Conservation (phyloP, 2,888 invertebrate species). For the Philonicus albiceps region DNA sequence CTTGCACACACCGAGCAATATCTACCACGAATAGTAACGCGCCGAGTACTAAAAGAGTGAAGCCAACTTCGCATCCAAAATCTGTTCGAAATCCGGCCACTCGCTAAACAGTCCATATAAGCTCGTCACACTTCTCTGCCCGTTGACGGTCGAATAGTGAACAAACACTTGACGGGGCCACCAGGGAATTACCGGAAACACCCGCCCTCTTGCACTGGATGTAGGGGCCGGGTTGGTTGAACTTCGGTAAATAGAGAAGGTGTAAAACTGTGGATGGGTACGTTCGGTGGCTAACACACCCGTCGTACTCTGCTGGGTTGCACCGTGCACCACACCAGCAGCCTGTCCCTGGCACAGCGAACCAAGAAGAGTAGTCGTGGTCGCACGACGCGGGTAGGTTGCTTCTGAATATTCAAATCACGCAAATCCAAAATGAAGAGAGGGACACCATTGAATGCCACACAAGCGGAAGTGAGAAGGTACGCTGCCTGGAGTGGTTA, state of each 20-base stretch:
- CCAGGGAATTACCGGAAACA: background rate
- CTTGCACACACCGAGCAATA: conserved; percentile 48
- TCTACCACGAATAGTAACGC: conserved; percentile 63
- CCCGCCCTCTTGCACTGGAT: conserved; percentile 24
- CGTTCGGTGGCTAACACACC: background rate
- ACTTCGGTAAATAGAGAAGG: conserved; percentile 20
- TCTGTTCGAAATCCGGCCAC: background rate
- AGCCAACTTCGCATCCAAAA: background rate
- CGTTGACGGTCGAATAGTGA: conserved; percentile 2
- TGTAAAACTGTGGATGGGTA: conserved; percentile 8
- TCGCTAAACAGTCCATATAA: background rate
- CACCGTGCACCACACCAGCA: background rate
- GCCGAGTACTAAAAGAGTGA: conserved; percentile 59
- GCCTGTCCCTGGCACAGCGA: background rate
- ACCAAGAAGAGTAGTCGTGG: background rate
- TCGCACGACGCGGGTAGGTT: background rate
- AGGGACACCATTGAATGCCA: background rate
- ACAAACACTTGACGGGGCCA: conserved; percentile 11
- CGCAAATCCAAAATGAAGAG: background rate
- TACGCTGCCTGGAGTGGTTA: background rate
- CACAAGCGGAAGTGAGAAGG: background rate
- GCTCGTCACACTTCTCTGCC: conserved; percentile 9
- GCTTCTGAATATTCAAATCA: conserved; percentile 32
- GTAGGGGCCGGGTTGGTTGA: background rate
- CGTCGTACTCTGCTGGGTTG: background rate